Evolutionary conservation across 1,140 invertebrate species (phyloP), one percentile per base, ranked within the genome.

Genomic region (Brachionus sp.): DNA sequence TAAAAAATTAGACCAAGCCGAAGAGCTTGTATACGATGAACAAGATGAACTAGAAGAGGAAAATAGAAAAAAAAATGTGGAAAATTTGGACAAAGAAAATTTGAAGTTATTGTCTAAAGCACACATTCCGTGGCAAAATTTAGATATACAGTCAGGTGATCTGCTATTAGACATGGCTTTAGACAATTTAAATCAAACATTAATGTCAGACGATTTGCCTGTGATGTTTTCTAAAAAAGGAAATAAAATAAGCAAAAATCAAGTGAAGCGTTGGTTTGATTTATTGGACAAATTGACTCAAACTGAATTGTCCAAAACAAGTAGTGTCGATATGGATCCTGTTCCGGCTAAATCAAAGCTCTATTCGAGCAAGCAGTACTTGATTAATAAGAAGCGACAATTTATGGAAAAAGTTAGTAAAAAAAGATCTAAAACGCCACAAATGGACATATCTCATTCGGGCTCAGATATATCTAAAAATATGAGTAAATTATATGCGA

Each of bases 231-330:
- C 35, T 0, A 80, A 64, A 66, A 57, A 66, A 23, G 77, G 77
- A 7, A 80, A 80, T 66, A 80, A 29, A n/a, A 80, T 80, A 39
- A 80, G 77, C 33, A 39, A 80, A 19, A 80, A 80, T 35, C 77
- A 80, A 29, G 77, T 80, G 19, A 80, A 80, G 33, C n/a, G 62
- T 5, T 80, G 77, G 77, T 44, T 33, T 29, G 62, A 80, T 12
- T 13, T 80, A 25, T 44, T 80, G 37, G 77, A 80, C 19, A 80
- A 80, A 9, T 10, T 66, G 13, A 50, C 50, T 4, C 25, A 42
- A 13, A n/a, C 25, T 25, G 39, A 80, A 12, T 6, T 46, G 19
- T 25, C 39, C 25, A 75, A 75, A 12, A 29, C 29, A 2, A 29
- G 29, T 29, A 12, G 23, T 29, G 39, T 7, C 0, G 70, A 75